Conservation (phyloP, 2,888 invertebrate genomes). For the Sesia bembeciformis region DNA sequence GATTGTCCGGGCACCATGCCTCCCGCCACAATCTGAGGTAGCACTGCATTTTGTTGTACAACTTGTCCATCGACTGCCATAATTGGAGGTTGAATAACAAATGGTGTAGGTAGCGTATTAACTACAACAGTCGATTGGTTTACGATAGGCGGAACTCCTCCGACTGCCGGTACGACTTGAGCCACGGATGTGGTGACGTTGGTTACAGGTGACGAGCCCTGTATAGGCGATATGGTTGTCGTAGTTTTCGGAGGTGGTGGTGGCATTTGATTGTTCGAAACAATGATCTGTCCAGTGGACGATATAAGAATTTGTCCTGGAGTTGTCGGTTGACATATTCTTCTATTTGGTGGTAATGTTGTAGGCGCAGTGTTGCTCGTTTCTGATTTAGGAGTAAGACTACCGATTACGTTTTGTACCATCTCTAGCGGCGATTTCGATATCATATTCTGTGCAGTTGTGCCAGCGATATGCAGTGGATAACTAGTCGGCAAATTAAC, state of each 20-base stretch:
- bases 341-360: slow-evolving; percentile 31
- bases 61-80: slow-evolving; percentile 84
- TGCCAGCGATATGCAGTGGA: slow-evolving; percentile 61
- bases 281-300: slow-evolving; percentile 82
- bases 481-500: slow-evolving; percentile 63
- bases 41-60: slow-evolving; percentile 79
- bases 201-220: slow-evolving; percentile 76
- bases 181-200: slow-evolving; percentile 78
- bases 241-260: slow-evolving; percentile 76
- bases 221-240: slow-evolving; percentile 75
- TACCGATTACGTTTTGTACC: slow-evolving; percentile 85
- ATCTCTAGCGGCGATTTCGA: slow-evolving; percentile 81
- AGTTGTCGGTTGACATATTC: slow-evolving; percentile 32
- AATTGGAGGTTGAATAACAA: slow-evolving; percentile 84
- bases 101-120: slow-evolving; percentile 84
- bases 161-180: slow-evolving; percentile 78
- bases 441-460: slow-evolving; percentile 68
- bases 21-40: slow-evolving; percentile 80
- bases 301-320: slow-evolving; percentile 85
- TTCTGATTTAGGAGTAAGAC: slow-evolving; percentile 69
- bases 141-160: slow-evolving; percentile 77
- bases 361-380: slow-evolving; percentile 56
- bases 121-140: slow-evolving; percentile 87
- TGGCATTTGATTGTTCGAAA: slow-evolving; percentile 79
- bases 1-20: slow-evolving; percentile 76